Evolutionary conservation across 2,888 invertebrate species (phyloP), one percentile per base, ranked within the genome.

Genomic region (Drosophila diplacantha): DNA sequence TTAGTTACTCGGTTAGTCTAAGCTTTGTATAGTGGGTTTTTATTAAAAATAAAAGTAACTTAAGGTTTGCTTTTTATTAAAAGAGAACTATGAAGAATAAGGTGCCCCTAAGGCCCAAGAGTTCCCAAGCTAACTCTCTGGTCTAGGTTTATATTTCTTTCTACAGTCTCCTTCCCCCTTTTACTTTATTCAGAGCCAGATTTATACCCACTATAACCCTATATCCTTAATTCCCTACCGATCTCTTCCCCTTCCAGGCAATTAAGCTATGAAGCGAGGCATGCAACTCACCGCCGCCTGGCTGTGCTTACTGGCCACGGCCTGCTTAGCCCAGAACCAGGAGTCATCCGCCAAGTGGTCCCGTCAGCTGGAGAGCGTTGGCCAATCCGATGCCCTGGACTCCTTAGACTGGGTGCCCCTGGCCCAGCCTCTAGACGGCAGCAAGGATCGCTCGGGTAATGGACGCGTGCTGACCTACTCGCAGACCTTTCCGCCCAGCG

Each of bases 391-490:
- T 18, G 59, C 84, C 31, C 44, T 46, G 26, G 87, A 86, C 39
- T 74, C 85, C 5, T 72, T 87, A 41, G 91, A 91, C 58, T 92
- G 91, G 91, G 89, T 91, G 56, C 91, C 91, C 14, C 84, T 91
- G 50, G 88, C 87, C 0, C 85, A 88, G 24, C 85, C 87, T 1
- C 76, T 85, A 12, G 85, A 87, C 44, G 77, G 82, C 67, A 68
- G 73, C 14, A 87, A 87, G 50, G 87, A 88, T 75, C 85, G 87
- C 54, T 76, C 83, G 38, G 85, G 75, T 35, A 87, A 83, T 73
- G 88, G 74, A 46, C 89, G 89, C 18, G 89, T 88, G 16, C 63
- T 89, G 29, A 88, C 84, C 75, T 90, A 87, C 72, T 87, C 80
- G 6, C 86, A 78, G 70, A 74, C 83, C 44, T 85, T 85, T 70